Evolutionary conservation across 2,888 invertebrate species (phyloP).

Genomic region (Melieria omissa): DNA sequence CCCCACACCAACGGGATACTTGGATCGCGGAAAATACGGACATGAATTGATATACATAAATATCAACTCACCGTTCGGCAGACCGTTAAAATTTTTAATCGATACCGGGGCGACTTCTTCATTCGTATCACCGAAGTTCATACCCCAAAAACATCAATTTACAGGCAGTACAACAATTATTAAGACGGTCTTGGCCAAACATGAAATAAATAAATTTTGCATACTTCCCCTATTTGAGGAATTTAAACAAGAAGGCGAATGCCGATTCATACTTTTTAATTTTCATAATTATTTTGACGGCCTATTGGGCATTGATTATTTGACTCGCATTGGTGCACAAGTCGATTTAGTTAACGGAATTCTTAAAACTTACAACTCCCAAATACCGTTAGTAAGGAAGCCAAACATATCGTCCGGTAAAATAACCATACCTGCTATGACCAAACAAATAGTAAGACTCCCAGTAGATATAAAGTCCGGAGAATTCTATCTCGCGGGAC

Average conservation of each 20-base stretch:
- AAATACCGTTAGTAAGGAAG: conserved; percentile 21
- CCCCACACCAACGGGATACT: background rate
- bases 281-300: conserved; percentile 16
- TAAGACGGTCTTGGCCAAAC: conserved; percentile 11
- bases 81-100: conserved; percentile 9
- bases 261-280: background rate
- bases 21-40: too few relatives aligned
- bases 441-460: conserved; percentile 7
- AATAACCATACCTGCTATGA: conserved; percentile 12
- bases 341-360: conserved; percentile 16
- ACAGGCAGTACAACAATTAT: conserved; percentile 1
- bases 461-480: conserved; percentile 29
- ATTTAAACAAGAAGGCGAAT: conserved; percentile 1
- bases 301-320: conserved; percentile 5
- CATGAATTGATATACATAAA: too few relatives aligned
- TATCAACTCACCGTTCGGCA: too few relatives aligned
- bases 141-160: background rate
- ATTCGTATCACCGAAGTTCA: background rate
- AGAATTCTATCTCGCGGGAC: conserved; percentile 3
- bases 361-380: conserved; percentile 10
- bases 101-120: conserved; percentile 13
- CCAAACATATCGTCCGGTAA: conserved; percentile 22
- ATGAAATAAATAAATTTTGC: background rate
- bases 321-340: conserved; percentile 11
- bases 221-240: conserved; percentile 8